phyloP scores from a whole-genome alignment of 2,113 vertebrate species.

The Thomomys bottae region DNA sequence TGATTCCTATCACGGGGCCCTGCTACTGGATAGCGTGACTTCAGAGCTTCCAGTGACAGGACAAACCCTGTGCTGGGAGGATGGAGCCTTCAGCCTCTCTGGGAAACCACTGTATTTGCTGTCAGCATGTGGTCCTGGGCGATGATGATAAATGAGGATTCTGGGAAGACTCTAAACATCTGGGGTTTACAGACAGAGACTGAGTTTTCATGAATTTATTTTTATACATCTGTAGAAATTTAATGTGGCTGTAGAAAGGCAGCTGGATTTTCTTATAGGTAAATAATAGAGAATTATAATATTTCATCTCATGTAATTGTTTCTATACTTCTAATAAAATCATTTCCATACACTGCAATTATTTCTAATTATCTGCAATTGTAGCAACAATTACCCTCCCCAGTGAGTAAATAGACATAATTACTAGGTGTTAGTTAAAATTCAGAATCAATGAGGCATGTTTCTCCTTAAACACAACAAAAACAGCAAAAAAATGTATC shows the following conservation, averaged over 20 bases:
- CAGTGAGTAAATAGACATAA: conserved; percentile 50
- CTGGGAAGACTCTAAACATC: neutral
- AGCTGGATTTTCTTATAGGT: conserved; percentile 27
- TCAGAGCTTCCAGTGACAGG: neutral
- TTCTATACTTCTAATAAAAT: conserved; percentile 52
- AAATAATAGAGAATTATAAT: conserved; percentile 2
- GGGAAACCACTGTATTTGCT: neutral
- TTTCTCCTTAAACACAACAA: conserved; percentile 27
- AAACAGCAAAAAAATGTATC: neutral
- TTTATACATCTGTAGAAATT: neutral
- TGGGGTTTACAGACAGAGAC: neutral
- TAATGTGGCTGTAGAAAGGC: neutral
- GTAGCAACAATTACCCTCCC: conserved; percentile 27
- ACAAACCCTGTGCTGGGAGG: neutral
- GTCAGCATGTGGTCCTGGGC: neutral
- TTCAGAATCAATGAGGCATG: conserved; percentile 60
- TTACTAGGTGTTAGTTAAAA: conserved; percentile 67
- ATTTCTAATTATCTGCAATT: conserved; percentile 55
- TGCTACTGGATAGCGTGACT: neutral
- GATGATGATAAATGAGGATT: neutral
- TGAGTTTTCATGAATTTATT: neutral
- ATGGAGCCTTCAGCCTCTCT: neutral
- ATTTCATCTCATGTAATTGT: conserved; percentile 30
- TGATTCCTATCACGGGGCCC: neutral
- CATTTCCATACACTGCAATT: neutral